Base-by-base conservation (phyloP, 2,797 vertebrate genomes). In the Peromyscus eremicus region DNA sequence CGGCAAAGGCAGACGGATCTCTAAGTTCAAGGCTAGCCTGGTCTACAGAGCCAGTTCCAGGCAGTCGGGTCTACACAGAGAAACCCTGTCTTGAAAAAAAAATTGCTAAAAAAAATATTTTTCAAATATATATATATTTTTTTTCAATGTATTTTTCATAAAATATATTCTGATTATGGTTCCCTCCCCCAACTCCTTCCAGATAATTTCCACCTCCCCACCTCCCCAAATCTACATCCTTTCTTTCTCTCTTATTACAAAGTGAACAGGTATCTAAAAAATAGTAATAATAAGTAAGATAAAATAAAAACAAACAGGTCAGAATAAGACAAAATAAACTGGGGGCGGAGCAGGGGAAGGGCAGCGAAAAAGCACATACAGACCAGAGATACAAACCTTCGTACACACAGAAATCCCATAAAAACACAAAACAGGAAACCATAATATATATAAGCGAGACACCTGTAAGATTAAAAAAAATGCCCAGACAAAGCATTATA, bases 261-360 rank as follows among this genome's bases (percentile, higher is more conserved):
- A 84, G 64, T 29, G 46, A 66, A 64, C 27, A 84, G 62, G 10
- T 1, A 66, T 43, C 17, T 66, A 32, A 46, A 66, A 66, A 66
- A 84, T 5, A 60, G 40, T 62, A 11, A 75, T 12, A 80, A 27
- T 12, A 62, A 43, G 60, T 29, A 82, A 83, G 16, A 64, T 64
- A 46, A 43, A 21, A 40, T 17, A 64, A 64, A 64, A 46, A 46
- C 3, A 66, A 66, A 46, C 27, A 66, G 8, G 17, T 16, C 29
- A 46, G 17, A 46, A 46, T 4, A 66, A 32, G 62, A 66, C 40
- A 66, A 84, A 66, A 84, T 37, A 49, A 32, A 84, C 0, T 3
- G 60, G 40, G 11, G 4, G n/a, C n/a, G n/a, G 0, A 1, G 23
- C 3, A 14, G 0, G 1, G 21, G 12, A 43, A 64, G 37, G 84